Base-by-base conservation (phyloP, 37 sponge, comb jelly and placozoan genomes). In the Cliona cf. orientalis region DNA sequence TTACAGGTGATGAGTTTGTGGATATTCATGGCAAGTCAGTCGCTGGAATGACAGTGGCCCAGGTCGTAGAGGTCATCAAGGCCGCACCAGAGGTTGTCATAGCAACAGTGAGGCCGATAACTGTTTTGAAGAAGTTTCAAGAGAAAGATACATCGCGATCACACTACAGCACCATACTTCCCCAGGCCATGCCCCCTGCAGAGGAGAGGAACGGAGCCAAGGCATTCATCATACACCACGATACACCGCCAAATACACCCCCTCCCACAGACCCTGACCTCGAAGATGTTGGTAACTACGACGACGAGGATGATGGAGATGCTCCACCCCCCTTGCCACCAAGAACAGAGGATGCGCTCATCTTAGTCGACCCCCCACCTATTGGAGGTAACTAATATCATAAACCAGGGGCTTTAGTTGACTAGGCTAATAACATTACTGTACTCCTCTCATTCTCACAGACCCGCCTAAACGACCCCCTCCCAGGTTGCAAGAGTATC, bases 71-170 rank as follows among this genome's bases (percentile, higher is more conserved):
- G 36, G 62, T 93, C 55, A 89, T 93, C 41, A 57, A 44, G 34
- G 34, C 66, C 0, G 72, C 80, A 35, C 94, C 94, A 0, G 64
- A 74, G 11, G 81, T 81, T 65, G 81, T 93, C 70, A 67, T 93
- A 36, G 94, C 94, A 53, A 89, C 90, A 14, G 83, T 93, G 25
- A 60, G 90, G 33, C 94, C 94, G 9, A 40, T 89, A 33, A 81
- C 78, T 1, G 71, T 87, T 25, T 43, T 86, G 19, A 62, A 36
- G 34, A 89, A 69, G 46, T 41, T 25, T 26, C 57, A 55, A 0
- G 26, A 41, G 3, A 36, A 56, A 19, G 82, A 82, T 7, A 60
- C 45, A 38, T n/a, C 33, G 0, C 3, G 35, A 31, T 38, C 62
- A 1, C 29, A 28, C 5, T 82, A 82, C 39, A 31, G 36, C 19